Evolutionary conservation across 2,888 invertebrate species (phyloP).

Genomic region (Eupithecia subumbrata): DNA sequence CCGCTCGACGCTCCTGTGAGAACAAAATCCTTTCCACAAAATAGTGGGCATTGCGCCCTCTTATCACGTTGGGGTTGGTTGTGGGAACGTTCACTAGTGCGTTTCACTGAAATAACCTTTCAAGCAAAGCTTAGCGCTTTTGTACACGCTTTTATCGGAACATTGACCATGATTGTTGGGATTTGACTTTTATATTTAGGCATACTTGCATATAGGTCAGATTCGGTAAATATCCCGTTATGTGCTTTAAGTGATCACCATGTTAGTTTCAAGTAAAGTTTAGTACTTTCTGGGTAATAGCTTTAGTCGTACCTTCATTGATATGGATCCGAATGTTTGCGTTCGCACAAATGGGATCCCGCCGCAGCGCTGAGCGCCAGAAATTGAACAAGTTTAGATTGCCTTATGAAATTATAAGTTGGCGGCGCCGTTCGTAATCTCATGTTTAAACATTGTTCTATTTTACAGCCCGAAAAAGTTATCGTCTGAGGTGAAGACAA

Average conservation of each 20-base stretch:
- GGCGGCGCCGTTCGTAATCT: constrained; percentile 36
- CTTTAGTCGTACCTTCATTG: background rate
- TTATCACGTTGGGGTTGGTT: too few species aligned
- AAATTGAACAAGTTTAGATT: constrained; percentile 43
- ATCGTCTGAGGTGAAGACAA: background rate
- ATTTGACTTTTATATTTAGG: background rate
- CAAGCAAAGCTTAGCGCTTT: too few species aligned
- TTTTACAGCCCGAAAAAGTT: constrained; percentile 37
- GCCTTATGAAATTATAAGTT: constrained; percentile 40
- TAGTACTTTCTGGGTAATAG: background rate
- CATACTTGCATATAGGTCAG: background rate
- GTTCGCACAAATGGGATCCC: constrained; percentile 30
- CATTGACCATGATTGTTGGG: too few species aligned
- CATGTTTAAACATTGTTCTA: constrained; percentile 47
- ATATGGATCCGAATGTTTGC: background rate
- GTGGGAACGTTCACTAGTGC: too few species aligned
- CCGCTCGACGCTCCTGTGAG: too few species aligned
- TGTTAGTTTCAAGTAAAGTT: background rate
- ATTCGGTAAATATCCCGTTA: background rate
- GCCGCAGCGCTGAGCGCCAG: constrained; percentile 18
- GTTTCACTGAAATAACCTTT: too few species aligned
- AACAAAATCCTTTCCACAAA: too few species aligned
- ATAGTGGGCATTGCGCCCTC: too few species aligned
- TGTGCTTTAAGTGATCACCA: background rate
- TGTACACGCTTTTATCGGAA: too few species aligned